These are phyloP conservation scores for Nasonia oneida DNA, from an alignment of 2,888 invertebrate species.

Conservation along the genomic window DNA sequence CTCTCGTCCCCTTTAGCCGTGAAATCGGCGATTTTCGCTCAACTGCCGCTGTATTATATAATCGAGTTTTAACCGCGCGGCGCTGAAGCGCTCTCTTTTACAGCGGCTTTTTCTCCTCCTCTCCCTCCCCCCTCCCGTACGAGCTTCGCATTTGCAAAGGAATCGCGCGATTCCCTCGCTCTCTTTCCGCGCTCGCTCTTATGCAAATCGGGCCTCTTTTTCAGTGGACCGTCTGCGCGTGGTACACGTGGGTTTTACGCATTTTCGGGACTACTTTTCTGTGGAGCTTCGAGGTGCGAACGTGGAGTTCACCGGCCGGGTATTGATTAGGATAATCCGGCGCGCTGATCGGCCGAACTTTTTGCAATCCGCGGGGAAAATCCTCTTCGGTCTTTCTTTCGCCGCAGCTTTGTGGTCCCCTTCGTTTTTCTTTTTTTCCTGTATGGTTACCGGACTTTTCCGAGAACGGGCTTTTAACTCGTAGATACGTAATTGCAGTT, in stretches of 20 bases:
- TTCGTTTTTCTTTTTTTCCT: slow-evolving; percentile 12
- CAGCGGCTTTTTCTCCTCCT: slow-evolving; percentile 18
- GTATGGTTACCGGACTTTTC: slow-evolving; percentile 22
- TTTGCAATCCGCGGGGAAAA: slow-evolving; percentile 47
- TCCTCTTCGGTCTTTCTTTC: not conserved
- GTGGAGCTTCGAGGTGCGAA: slow-evolving; percentile 43
- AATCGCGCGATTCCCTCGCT: slow-evolving; percentile 44
- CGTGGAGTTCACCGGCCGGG: not conserved
- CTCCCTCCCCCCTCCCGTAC: not conserved
- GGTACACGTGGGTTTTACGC: slow-evolving; percentile 53
- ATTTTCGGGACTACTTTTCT: slow-evolving; percentile 49
- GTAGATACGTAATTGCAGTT: slow-evolving; percentile 40
- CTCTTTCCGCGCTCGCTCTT: slow-evolving; percentile 21
- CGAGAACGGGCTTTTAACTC: slow-evolving; percentile 19
- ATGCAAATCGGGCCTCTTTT: slow-evolving; percentile 56
- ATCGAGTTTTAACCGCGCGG: slow-evolving; percentile 31
- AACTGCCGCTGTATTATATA: slow-evolving; percentile 42
- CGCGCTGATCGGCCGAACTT: slow-evolving; percentile 53
- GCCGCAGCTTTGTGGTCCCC: not conserved
- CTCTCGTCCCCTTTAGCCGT: slow-evolving; percentile 2
- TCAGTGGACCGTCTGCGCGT: not conserved
- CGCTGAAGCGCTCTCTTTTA: not conserved
- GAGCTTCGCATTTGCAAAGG: slow-evolving; percentile 55
- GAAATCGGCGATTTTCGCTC: slow-evolving; percentile 62
- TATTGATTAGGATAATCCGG: slow-evolving; percentile 61